Base-by-base conservation (phyloP, 1,140 invertebrate species). In the Caenorhabditis briggsae region DNA sequence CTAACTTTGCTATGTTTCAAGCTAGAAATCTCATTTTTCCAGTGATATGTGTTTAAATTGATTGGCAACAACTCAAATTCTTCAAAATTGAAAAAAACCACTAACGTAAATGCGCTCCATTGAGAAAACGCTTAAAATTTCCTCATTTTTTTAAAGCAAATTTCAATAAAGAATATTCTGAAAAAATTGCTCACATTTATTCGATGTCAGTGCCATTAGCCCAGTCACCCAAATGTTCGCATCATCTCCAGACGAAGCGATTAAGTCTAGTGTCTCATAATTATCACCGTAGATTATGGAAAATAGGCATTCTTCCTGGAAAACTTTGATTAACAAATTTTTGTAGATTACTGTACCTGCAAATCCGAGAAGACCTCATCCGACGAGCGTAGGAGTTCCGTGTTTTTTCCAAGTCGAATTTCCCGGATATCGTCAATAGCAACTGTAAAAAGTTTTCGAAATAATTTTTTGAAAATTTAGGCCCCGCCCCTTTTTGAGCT, bases 281-380 rank as follows among this genome's bases (percentile, higher is more conserved):
- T 94, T 93, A 56, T 94, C 94, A 16, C 94, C 94, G 89, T 95
- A 94, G 58, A 95, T 93, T 56, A 95, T 94, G 50, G 94, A 95
- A 90, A 95, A 95, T 56, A 94, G 93, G 90, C 95, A 95, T 86
- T 95, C 95, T 88, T 95, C 93, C 82, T 93, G 61, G 46, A 83
- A 50, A 82, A 41, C 25, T 25, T 61, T 25, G 33, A 33, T 9
- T 78, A 6, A 2, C 18, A 8, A 41, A 5, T 50, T 53, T 41
- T 20, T 70, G 0, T n/a, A 87, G 18, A 6, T 43, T 5, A 58
- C 43, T 9, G 25, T 59, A 90, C 89, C 93, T 78, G 92, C 90
- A 89, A 93, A 94, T 86, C 93, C 89, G 83, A 90, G 59, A 92
- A 91, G 14, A 92, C 92, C 23, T 94, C 93, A 86, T 94, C 94